A percentile compares a stretch with the other conserved stretches of the same genome.
Conservation (phyloP, 2,888 invertebrate genomes). For the Cepaea hortensis region DNA sequence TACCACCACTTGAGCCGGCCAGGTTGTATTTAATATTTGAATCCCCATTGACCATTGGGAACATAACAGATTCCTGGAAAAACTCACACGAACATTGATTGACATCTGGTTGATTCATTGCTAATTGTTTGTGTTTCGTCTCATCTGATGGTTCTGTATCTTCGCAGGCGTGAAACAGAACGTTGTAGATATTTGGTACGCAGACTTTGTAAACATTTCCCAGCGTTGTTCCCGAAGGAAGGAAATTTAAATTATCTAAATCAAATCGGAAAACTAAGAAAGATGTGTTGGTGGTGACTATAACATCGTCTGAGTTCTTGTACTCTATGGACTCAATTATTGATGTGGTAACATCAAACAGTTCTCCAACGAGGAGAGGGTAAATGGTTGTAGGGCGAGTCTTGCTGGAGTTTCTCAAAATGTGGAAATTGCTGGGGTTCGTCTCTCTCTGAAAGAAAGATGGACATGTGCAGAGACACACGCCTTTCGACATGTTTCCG, state of each 20-base stretch:
- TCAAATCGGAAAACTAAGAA: slow-evolving; percentile 52
- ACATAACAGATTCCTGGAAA: slow-evolving; percentile 59
- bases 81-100: slow-evolving; percentile 43
- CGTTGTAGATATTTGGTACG: background rate
- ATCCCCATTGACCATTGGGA: slow-evolving; percentile 57
- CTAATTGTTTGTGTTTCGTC: background rate
- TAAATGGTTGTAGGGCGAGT: slow-evolving; percentile 26
- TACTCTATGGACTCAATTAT: slow-evolving; percentile 27
- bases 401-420: slow-evolving; percentile 13
- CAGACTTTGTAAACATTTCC: slow-evolving; percentile 58
- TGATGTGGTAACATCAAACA: slow-evolving; percentile 29
- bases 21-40: slow-evolving; percentile 57
- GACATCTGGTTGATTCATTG: background rate
- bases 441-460: slow-evolving; percentile 47
- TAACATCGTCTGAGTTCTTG: slow-evolving; percentile 40
- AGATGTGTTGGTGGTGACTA: slow-evolving; percentile 51
- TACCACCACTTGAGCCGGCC: slow-evolving; percentile 47
- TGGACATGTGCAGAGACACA: slow-evolving; percentile 48
- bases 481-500: slow-evolving; percentile 28
- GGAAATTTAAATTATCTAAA: slow-evolving; percentile 54
- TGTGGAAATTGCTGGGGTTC: slow-evolving; percentile 23
- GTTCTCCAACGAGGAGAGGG: slow-evolving; percentile 44
- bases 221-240: slow-evolving; percentile 59
- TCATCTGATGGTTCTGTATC: background rate
- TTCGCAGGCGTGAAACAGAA: background rate